Percentiles rank a stretch among this genome's conserved stretches.
phyloP scores from a whole-genome alignment of 2,113 vertebrate genomes.

The Phrynosoma blainvillii region DNA sequence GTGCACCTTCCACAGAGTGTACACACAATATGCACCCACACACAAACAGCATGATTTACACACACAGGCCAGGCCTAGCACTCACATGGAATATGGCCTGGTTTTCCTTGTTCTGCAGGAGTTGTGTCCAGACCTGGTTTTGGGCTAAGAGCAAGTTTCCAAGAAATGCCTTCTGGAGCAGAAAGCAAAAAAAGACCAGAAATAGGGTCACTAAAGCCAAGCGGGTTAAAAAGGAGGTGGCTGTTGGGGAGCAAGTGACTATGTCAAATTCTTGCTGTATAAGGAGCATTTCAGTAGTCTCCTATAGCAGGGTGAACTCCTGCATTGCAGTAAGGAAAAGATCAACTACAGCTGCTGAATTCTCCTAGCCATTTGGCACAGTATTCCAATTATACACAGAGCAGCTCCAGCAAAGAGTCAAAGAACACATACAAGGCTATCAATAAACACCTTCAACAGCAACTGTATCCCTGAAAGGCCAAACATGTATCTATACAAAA shows the following conservation, averaged over 20 bases:
- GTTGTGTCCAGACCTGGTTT: slow-evolving; percentile 73
- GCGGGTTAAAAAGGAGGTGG: neutral
- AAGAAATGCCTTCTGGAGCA: slow-evolving; percentile 78
- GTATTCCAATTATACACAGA: neutral
- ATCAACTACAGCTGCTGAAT: neutral
- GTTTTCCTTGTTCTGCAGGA: slow-evolving; percentile 80
- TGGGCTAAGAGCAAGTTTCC: slow-evolving; percentile 38
- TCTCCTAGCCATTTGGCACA: neutral
- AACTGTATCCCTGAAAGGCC: neutral
- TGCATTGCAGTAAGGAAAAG: neutral
- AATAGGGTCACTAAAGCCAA: slow-evolving; percentile 17
- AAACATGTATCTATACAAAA: neutral
- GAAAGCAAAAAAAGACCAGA: slow-evolving; percentile 45
- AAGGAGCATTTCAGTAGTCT: neutral
- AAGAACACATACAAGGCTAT: neutral
- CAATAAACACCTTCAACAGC: neutral
- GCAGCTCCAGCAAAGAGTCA: neutral
- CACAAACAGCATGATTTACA: neutral
- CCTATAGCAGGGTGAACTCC: neutral
- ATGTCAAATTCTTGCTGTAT: neutral
- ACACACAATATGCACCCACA: neutral
- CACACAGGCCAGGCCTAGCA: slow-evolving; percentile 11
- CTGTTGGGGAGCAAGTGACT: neutral
- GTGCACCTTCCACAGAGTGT: neutral
- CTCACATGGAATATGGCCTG: slow-evolving; percentile 52